Evolutionary conservation across 2,888 invertebrate genomes (phyloP).

Genomic region (Oscheius sp.): DNA sequence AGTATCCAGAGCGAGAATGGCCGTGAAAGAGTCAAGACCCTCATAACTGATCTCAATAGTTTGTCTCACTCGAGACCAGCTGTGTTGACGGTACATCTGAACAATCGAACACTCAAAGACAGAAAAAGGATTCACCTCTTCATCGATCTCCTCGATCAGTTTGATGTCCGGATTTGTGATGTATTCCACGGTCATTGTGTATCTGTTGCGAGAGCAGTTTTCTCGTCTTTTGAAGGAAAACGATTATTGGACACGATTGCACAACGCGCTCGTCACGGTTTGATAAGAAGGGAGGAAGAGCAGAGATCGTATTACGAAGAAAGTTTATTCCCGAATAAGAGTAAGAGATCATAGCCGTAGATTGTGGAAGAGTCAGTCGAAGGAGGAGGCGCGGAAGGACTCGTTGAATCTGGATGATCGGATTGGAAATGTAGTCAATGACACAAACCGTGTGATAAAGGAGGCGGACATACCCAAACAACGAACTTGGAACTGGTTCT

Average conservation of each 20-base stretch:
- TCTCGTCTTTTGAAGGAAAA: not conserved
- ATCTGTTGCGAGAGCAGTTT: not conserved
- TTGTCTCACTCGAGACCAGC: conserved; percentile 23
- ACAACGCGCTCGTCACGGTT: not conserved
- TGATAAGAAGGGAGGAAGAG: not conserved
- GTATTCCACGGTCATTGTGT: conserved; percentile 1
- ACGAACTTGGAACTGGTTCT: conserved; percentile 59
- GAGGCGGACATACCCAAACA: conserved; percentile 63
- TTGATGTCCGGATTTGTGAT: not conserved
- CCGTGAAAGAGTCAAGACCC: not conserved
- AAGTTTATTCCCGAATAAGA: not conserved
- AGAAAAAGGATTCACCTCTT: conserved; percentile 5
- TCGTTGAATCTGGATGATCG: conserved; percentile 42
- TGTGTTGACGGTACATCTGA: conserved; percentile 15
- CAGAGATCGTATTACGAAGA: not conserved
- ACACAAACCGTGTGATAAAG: conserved; percentile 48
- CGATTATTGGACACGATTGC: conserved; percentile 9
- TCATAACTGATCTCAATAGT: conserved; percentile 23
- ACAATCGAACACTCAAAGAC: not conserved
- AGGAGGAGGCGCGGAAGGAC: conserved; percentile 47
- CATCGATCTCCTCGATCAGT: conserved; percentile 6
- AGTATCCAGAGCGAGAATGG: conserved; percentile 18
- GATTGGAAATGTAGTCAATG: too few relatives aligned
- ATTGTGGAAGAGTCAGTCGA: not conserved
- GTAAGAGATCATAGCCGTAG: not conserved